Base-by-base conservation (phyloP, 2,888 invertebrate species). In the Apamea crenata region DNA sequence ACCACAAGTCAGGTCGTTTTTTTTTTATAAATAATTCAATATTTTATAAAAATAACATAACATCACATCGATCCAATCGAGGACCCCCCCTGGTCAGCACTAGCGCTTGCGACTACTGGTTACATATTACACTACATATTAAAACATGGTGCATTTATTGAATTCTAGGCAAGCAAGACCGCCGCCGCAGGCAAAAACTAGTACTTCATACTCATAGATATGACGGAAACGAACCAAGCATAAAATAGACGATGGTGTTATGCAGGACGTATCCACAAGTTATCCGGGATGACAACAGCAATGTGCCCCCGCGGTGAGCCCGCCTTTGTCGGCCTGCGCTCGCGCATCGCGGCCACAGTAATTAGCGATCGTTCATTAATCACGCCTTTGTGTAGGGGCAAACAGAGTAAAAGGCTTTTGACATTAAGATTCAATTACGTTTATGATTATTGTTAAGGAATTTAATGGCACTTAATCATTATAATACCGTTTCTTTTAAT, bases 331-430 rank as follows among this genome's bases (percentile, higher is more conserved):
- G 81, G 87, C 78, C 25, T 80, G 88, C 78, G 80, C 77, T 68
- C 61, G 82, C 79, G 86, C 87, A 88, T 82, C 78, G 73, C 86
- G 85, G 86, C 77, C 88, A 63, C 74, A 80, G 84, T 87, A 90
- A 91, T 91, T 91, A 91, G 80, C 87, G 78, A 77, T 72, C 75
- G 85, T 85, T 84, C 90, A 90, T 90, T 90, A 87, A 90, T 91
- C 89, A 89, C 76, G 86, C 77, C 72, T 78, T 83, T 65, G 76
- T 81, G 67, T 75, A 67, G 56, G 73, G 78, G 82, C 81, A 74
- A 82, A 83, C 77, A 74, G 65, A 80, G 66, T 80, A 77, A 74
- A 82, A 78, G 69, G 69, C 68, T 56, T 83, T 80, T 85, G 74
- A 77, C 80, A 73, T 83, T 77, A 71, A 81, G 7, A 74, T 81